Evolutionary conservation across 2,797 vertebrate genomes (phyloP), one percentile per base, ranked within the genome.

Genomic region (Dryobates pubescens): DNA sequence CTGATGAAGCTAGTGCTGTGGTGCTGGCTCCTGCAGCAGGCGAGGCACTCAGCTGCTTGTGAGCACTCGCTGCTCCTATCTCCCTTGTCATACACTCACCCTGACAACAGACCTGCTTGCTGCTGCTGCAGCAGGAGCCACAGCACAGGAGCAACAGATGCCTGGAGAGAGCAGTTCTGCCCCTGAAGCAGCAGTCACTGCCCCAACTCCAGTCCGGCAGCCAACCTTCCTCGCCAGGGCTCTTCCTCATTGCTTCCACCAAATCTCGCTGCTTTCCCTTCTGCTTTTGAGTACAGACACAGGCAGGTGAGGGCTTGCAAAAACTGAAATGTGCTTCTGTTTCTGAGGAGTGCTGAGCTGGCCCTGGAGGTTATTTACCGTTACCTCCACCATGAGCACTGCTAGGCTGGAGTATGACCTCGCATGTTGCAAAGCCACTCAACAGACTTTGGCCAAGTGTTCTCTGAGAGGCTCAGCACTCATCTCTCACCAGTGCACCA

Each of bases 371-470:
- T 26, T 47, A 47, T n/a, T 68, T 53, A 19, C 30, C 2, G 0
- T 49, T 38, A 18, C 19, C 27, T 47, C 41, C 2, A 4, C 26
- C 5, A 6, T 41, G 4, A 29, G 34, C 34, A 17, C 6, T 23
- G 20, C n/a, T 8, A 29, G 10, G 41, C 71, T 56, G 8, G 7
- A 63, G 29, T 0, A 5, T 4, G 7, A 51, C 65, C 59, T 67
- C 6, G 0, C 3, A 27, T 5, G 7, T 56, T 51, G 26, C 47
- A 73, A 74, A 77, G 27, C 32, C 53, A 36, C 13, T 63, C 47
- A 29, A 12, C 0, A 2, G 18, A 56, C 34, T 57, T 13, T 41
- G 71, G 63, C 36, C 1, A 0, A 0, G 0, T 24, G 17, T 20
- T 32, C n/a, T 20, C 22, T 18, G 69, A 59, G 69, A 3, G 24